Base-by-base conservation (phyloP, 2,888 invertebrate genomes). In the Antheraea assamensis region DNA sequence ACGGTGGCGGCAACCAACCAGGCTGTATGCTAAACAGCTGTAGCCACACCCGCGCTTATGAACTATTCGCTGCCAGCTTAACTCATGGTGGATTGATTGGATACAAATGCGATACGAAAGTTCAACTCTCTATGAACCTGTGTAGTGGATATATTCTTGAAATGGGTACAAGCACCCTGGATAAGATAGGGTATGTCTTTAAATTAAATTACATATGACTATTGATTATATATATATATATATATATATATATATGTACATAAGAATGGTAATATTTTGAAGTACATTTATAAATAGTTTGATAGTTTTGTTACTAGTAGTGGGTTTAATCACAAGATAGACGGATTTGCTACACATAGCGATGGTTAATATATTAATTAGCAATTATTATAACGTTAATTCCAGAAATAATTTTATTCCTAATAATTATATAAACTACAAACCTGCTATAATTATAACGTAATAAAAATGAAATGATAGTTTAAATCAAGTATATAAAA, bases 1-100 rank as follows among this genome's bases (percentile, higher is more conserved):
- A 98, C 82, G 98, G 98, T 0, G 98, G 98, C 0, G 95, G 95
- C 71, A 95, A 96, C 82, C 98, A 94, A 77, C 93, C 93, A 0
- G 93, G 92, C 0, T 93, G 93, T 72, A 17, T 81, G 0, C 83
- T 78, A 8, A 81, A 86, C 70, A 13, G 77, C 0, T 92, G 91
- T 76, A 82, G 82, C 74, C 91, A 92, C 74, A 82, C 87, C 58
- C 84, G 91, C 5, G 87, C 91, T 0, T 89, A 83, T 78, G 86
- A 90, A 70, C 70, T 91, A 1, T 87, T 84, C 68, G 84, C 86
- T 19, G 90, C 89, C 0, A 84, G 90, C 0, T 77, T 91, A 13
- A 72, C 75, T 0, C 72, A 82, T 13, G 73, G 77, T 17, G 78
- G 77, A 0, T 76, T 91, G 17, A n/a, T 74, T 0, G 91, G 87